Conservation (phyloP, 2,113 vertebrate genomes). For the Bostrychus sinensis region DNA sequence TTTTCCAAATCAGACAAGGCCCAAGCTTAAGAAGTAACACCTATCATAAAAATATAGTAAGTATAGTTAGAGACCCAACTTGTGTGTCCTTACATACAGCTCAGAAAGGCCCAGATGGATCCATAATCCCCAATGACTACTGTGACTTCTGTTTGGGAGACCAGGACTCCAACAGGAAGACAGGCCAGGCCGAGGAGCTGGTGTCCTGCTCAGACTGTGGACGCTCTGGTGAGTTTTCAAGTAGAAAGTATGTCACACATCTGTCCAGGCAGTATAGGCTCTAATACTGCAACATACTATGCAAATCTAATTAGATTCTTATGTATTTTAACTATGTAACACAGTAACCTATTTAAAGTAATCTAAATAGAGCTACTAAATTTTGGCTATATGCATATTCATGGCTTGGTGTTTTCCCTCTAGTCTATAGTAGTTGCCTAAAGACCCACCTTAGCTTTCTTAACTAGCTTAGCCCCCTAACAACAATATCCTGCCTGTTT, state of each 20-base stretch:
- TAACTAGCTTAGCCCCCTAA: too few relatives aligned
- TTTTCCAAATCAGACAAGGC: not conserved
- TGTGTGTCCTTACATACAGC: constrained; percentile 74
- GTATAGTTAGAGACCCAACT: not conserved
- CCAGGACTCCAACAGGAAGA: constrained; percentile 96
- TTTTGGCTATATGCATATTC: too few relatives aligned
- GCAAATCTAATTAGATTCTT: too few relatives aligned
- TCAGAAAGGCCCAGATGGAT: constrained; percentile 92
- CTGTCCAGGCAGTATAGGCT: not conserved
- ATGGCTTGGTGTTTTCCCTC: too few relatives aligned
- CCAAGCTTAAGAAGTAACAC: not conserved
- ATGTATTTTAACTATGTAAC: too few relatives aligned
- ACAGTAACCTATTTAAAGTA: too few relatives aligned
- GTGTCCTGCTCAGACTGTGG: constrained; percentile 98
- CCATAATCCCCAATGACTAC: constrained; percentile 98
- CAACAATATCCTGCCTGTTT: too few relatives aligned
- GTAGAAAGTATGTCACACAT: not conserved
- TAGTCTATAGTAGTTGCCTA: too few relatives aligned
- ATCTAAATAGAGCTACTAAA: too few relatives aligned
- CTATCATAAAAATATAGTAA: too few relatives aligned
- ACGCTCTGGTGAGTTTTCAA: constrained; percentile 90
- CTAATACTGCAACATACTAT: too few relatives aligned
- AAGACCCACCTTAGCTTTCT: too few relatives aligned
- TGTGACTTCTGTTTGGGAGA: constrained; percentile 99
- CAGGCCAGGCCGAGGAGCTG: constrained; percentile 93